Evolutionary conservation across 2,888 invertebrate genomes (phyloP).

Genomic region (Pristionchus japonicus): DNA sequence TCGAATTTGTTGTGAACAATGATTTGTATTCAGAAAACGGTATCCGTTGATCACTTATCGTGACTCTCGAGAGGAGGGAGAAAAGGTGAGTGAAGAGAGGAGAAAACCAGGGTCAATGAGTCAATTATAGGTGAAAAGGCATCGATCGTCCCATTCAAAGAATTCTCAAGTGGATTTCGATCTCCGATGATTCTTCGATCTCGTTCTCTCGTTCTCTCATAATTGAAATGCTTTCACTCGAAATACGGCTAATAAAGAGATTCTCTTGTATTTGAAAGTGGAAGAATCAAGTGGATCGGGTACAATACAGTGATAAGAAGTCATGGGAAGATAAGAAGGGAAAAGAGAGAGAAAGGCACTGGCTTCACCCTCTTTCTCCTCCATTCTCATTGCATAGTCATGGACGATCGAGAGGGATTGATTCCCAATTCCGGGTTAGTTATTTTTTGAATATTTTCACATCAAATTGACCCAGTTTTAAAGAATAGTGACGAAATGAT

Average conservation of each 20-base stretch:
- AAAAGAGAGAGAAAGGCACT: not conserved
- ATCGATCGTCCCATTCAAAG: not conserved
- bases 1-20: not conserved
- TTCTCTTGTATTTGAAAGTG: not conserved
- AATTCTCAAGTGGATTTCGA: conserved; percentile 44
- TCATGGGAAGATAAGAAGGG: conserved; percentile 37
- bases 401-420: conserved; percentile 24
- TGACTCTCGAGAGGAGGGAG: conserved; percentile 4
- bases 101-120: conserved; percentile 22
- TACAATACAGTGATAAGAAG: not conserved
- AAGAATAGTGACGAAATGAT: not conserved
- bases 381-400: not conserved
- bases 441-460: not conserved
- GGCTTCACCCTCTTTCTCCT: conserved; percentile 13
- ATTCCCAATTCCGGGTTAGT: conserved; percentile 3
- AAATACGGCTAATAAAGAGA: conserved; percentile 44
- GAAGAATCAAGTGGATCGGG: not conserved
- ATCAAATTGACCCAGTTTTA: not conserved
- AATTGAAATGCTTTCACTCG: not conserved
- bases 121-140: conserved; percentile 21
- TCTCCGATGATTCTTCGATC: conserved; percentile 3
- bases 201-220: not conserved
- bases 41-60: conserved; percentile 40
- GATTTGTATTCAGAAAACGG: not conserved
- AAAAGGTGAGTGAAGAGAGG: not conserved